Evolutionary conservation across 2,113 vertebrate species (phyloP), one percentile per base, ranked within the genome.

Genomic region (Heterotis niloticus): DNA sequence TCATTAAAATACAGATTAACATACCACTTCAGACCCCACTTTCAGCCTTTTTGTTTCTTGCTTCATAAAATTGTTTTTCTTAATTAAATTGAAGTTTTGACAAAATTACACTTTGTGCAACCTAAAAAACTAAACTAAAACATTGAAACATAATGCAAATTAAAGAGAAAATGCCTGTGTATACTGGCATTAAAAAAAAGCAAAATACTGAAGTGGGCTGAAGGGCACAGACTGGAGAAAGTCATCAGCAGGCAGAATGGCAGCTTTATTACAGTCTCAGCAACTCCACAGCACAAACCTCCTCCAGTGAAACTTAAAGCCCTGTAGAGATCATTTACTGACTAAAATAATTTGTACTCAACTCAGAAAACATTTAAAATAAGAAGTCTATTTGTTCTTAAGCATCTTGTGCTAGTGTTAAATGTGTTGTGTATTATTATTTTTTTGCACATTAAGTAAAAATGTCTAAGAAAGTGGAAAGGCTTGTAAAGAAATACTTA

Each of bases 11-110:
- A 28, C 72, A 52, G 64, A 73, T 72, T 23, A 44, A 79, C 57
- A 57, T 23, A 24, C 62, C 68, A 70, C 66, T 66, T 78, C 51
- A 78, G 67, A 70, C 77, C 77, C 60, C 78, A 79, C 59, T 72
- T 44, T 52, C 11, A 20, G 26, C 18, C 57, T 34, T 59, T 23
- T 28, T 69, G 13, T 52, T 26, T 52, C 59, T 73, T 26, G 78
- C 59, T 68, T 79, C 59, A 60, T 79, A 64, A 73, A 79, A 79
- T 72, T 28, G 52, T n/a, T 26, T 70, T 62, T 60, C 14, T 10
- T 67, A 24, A 52, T 68, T 29, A 69, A 78, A 28, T 17, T 54
- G 5, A 57, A 56, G 17, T 67, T 78, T 78, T 78, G 51, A 64
- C 68, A 24, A 69, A 59, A 69, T 78, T 67, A 68, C 26, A 68